Percentiles rank a stretch among this genome's conserved stretches.
These are phyloP conservation scores for Caenorhabditis sp. DNA, from an alignment of 2,888 invertebrate species.

Conservation along the genomic window DNA sequence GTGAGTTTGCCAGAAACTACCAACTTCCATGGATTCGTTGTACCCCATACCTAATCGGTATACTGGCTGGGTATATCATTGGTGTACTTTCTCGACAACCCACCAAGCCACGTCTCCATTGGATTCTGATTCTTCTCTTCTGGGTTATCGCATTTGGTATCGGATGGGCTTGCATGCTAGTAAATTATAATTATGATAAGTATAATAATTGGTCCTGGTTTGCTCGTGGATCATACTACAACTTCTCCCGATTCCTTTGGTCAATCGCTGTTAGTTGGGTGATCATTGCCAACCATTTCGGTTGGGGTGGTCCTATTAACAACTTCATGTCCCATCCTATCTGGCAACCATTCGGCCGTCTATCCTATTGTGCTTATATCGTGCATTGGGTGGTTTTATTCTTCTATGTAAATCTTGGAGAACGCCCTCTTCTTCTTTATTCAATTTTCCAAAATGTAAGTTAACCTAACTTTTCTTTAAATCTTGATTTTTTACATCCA, in stretches of 20 bases:
- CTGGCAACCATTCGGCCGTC: slow-evolving; percentile 82
- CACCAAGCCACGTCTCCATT: slow-evolving; percentile 16
- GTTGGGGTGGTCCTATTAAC: slow-evolving; percentile 70
- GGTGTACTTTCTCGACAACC: slow-evolving; percentile 20
- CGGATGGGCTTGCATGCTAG: slow-evolving; percentile 25
- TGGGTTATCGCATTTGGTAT: slow-evolving; percentile 31
- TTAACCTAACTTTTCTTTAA: too few species aligned
- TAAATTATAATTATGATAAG: slow-evolving; percentile 32
- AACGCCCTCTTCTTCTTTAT: slow-evolving; percentile 31
- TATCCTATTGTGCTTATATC: slow-evolving; percentile 91
- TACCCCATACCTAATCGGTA: slow-evolving; percentile 72
- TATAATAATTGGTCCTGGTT: slow-evolving; percentile 23
- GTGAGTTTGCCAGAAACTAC: slow-evolving; percentile 9
- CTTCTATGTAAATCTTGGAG: slow-evolving; percentile 35
- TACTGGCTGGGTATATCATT: slow-evolving; percentile 70
- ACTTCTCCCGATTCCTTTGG: slow-evolving; percentile 71
- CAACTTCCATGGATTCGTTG: slow-evolving; percentile 64
- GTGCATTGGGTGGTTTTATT: slow-evolving; percentile 48
- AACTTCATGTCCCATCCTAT: slow-evolving; percentile 54
- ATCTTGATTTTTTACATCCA: too few species aligned
- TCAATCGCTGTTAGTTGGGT: slow-evolving; percentile 72
- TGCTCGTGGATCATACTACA: slow-evolving; percentile 36
- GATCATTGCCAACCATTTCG: slow-evolving; percentile 72
- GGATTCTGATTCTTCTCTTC: slow-evolving; percentile 13
- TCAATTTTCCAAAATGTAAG: slow-evolving; percentile 27